Conservation (phyloP, 2,113 vertebrate genomes). For the Dendrocopos noguchii region DNA sequence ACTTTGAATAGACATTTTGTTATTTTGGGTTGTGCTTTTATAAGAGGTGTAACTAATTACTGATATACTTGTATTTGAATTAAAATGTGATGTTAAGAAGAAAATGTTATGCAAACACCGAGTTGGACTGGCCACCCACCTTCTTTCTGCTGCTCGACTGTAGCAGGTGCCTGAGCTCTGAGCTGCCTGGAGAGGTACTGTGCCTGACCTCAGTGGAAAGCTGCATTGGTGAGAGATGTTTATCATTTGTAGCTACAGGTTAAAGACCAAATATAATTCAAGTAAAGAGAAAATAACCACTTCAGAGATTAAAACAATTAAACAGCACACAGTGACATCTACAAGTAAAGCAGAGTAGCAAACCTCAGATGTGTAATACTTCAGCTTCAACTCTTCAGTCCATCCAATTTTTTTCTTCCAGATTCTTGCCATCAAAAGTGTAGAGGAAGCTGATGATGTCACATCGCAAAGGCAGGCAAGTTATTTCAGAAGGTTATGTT, state of each 20-base stretch:
- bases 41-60: not conserved
- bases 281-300: not conserved
- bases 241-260: fast-evolving
- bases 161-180: not conserved
- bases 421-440: not conserved
- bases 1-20: not conserved
- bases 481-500: not conserved
- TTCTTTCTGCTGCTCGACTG: not conserved
- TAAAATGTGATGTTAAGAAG: not conserved
- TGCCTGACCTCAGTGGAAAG: not conserved
- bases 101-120: not conserved
- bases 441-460: not conserved
- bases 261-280: not conserved
- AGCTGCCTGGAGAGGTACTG: not conserved
- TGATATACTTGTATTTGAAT: not conserved
- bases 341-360: not conserved
- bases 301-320: not conserved
- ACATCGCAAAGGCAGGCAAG: not conserved
- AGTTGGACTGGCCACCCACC: fast-evolving
- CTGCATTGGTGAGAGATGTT: not conserved
- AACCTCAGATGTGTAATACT: not conserved
- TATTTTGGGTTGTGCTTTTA: not conserved
- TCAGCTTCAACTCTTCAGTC: not conserved
- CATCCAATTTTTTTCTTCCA: not conserved
- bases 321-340: not conserved